Conservation (phyloP, 1,140 invertebrate genomes). For the Drosophila erecta region DNA sequence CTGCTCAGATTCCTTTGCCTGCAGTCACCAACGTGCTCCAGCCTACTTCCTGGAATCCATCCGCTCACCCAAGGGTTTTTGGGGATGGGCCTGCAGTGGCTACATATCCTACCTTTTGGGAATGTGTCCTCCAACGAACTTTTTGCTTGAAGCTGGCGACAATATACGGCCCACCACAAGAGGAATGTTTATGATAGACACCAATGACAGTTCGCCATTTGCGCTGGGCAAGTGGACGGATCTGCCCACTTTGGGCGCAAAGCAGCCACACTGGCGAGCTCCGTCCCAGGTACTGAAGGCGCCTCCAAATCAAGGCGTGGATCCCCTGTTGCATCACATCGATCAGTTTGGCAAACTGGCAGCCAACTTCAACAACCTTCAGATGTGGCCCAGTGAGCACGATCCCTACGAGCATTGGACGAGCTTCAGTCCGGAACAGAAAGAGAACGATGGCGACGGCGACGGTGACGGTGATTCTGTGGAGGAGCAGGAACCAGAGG, state of each 20-base stretch:
- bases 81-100: slow-evolving; percentile 88
- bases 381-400: slow-evolving; percentile 17
- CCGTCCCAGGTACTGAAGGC: slow-evolving; percentile 15
- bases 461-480: slow-evolving; percentile 53
- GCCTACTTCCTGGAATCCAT: slow-evolving; percentile 91
- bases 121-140: slow-evolving; percentile 85
- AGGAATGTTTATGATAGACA: slow-evolving; percentile 79
- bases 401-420: slow-evolving; percentile 78
- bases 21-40: slow-evolving; percentile 89
- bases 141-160: slow-evolving; percentile 75
- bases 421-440: slow-evolving; percentile 64
- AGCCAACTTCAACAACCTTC: slow-evolving; percentile 71
- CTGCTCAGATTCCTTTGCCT: slow-evolving; percentile 83
- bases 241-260: slow-evolving; percentile 63
- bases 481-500: slow-evolving; percentile 61
- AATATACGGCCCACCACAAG: slow-evolving; percentile 62
- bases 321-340: slow-evolving; percentile 74
- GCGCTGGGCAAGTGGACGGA: slow-evolving; percentile 83
- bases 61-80: slow-evolving; percentile 87
- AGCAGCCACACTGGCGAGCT: slow-evolving; percentile 14
- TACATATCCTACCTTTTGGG: slow-evolving; percentile 87
- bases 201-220: slow-evolving; percentile 76
- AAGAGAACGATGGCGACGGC: slow-evolving; percentile 37
- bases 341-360: slow-evolving; percentile 81
- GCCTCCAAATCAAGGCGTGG: slow-evolving; percentile 37